Evolutionary conservation across 2,113 vertebrate genomes (phyloP).

Genomic region (Rutilus rutilus): DNA sequence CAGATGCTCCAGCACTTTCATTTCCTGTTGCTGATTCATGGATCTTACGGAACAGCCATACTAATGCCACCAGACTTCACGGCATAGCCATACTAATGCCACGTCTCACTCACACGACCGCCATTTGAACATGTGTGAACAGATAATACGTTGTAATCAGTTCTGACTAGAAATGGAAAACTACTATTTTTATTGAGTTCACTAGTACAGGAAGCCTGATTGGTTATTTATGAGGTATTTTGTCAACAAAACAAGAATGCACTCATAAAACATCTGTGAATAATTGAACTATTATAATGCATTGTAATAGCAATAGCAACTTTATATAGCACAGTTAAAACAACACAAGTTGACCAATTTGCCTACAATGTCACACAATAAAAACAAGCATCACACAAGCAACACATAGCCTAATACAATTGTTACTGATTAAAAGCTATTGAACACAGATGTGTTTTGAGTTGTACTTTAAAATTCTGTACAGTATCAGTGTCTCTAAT

Average conservation of each 20-base stretch:
- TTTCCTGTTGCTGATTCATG: conserved; percentile 54
- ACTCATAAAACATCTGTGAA: background rate
- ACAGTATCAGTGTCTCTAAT: background rate
- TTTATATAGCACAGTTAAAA: background rate
- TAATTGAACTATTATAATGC: background rate
- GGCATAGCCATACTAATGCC: background rate
- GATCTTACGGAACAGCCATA: conserved; percentile 21
- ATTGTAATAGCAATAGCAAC: background rate
- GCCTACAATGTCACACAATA: background rate
- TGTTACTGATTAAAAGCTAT: background rate
- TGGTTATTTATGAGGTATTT: background rate
- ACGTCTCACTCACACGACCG: conserved; percentile 21
- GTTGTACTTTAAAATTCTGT: background rate
- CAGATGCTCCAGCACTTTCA: conserved; percentile 50
- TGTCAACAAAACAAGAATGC: background rate
- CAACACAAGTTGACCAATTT: background rate
- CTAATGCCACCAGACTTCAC: conserved; percentile 16
- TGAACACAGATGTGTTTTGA: background rate
- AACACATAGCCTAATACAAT: no score
- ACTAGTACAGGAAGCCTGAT: background rate
- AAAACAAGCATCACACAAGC: no score
- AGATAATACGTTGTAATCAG: background rate
- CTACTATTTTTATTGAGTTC: background rate
- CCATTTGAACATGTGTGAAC: background rate
- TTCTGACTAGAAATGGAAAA: background rate